Percentiles rank a stretch among this genome's conserved stretches.
These are phyloP conservation scores for Hypomesus transpacificus DNA, from an alignment of 2,113 vertebrate species.

Conservation along the genomic window DNA sequence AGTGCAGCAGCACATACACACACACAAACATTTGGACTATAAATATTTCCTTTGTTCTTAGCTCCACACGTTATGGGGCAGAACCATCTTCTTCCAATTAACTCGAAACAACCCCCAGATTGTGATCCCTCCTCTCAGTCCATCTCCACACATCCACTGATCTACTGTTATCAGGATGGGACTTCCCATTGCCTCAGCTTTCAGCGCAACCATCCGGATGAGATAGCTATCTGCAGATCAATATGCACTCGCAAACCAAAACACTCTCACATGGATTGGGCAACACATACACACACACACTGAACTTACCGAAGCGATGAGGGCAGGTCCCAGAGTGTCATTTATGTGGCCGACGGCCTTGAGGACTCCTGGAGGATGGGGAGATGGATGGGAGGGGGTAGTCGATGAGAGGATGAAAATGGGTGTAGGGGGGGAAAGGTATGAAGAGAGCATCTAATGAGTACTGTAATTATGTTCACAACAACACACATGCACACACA, in stretches of 20 bases:
- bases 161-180: not conserved
- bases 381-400: not conserved
- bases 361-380: slow-evolving; percentile 60
- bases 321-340: slow-evolving; percentile 82
- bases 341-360: slow-evolving; percentile 96
- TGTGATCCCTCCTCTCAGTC: not conserved
- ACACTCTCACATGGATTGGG: not conserved
- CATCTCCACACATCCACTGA: not conserved
- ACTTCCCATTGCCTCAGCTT: slow-evolving; percentile 21
- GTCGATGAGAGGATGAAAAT: not conserved
- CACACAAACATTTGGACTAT: not conserved
- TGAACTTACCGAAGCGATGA: slow-evolving; percentile 84
- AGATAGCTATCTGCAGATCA: slow-evolving; percentile 13
- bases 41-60: no score
- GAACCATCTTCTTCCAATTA: not conserved
- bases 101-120: not conserved
- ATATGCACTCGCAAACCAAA: not conserved
- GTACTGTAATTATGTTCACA: no score
- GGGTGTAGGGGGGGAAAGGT: not conserved
- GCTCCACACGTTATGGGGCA: not conserved
- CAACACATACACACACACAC: slow-evolving; percentile 27
- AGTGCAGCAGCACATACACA: not conserved
- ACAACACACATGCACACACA: not conserved
- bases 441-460: not conserved
- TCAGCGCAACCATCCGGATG: slow-evolving; percentile 8